Evolutionary conservation across 2,797 vertebrate genomes (phyloP).

Genomic region (Bovichtus diacanthus): DNA sequence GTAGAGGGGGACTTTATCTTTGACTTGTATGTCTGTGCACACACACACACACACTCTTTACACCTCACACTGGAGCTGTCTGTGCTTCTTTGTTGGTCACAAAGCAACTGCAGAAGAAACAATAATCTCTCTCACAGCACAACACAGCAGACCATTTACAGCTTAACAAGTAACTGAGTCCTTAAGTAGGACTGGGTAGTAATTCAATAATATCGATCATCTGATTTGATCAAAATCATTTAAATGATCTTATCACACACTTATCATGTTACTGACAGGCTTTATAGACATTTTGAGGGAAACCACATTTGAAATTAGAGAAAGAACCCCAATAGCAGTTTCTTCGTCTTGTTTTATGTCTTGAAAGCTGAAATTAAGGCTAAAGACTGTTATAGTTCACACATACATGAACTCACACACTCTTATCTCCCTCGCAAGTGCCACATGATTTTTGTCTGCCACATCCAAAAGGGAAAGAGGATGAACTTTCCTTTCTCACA

Average conservation of each 20-base stretch:
- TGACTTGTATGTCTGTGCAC: slow-evolving; percentile 8
- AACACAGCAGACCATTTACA: neutral
- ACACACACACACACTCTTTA: slow-evolving; percentile 25
- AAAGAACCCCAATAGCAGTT: neutral
- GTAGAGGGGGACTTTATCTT: slow-evolving; percentile 25
- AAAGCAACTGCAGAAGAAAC: slow-evolving; percentile 14
- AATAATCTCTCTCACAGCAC: neutral
- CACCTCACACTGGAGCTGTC: slow-evolving; percentile 1
- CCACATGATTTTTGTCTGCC: slow-evolving; percentile 39
- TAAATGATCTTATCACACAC: neutral
- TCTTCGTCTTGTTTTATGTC: slow-evolving; percentile 25
- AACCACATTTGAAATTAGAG: slow-evolving; percentile 17
- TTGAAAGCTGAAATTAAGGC: slow-evolving; percentile 46
- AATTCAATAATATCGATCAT: neutral
- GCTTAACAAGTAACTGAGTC: neutral
- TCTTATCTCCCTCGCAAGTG: slow-evolving; percentile 26
- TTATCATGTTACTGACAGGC: neutral
- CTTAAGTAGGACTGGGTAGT: neutral
- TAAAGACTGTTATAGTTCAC: slow-evolving; percentile 27
- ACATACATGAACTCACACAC: slow-evolving; percentile 39
- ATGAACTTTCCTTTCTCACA: slow-evolving; percentile 57
- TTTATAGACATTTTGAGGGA: neutral
- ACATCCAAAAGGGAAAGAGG: slow-evolving; percentile 28
- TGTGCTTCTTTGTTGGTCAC: slow-evolving; percentile 2
- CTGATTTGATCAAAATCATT: neutral